Percentiles rank a stretch among this genome's conserved stretches.
phyloP scores from a whole-genome alignment of 1,140 invertebrate species.

The Subanguina moxae region DNA sequence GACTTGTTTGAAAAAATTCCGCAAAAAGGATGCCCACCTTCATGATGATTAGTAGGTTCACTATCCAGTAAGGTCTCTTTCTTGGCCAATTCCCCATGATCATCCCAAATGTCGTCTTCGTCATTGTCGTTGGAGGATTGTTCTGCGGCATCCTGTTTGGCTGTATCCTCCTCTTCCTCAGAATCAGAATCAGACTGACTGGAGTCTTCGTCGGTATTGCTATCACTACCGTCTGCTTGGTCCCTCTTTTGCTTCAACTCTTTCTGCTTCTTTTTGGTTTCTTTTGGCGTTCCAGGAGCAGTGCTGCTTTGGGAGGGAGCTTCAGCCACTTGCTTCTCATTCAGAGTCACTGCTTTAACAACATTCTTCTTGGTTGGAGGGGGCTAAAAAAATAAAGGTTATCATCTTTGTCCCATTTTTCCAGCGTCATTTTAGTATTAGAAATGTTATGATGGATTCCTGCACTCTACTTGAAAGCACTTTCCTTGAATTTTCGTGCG shows the following conservation, averaged over 20 bases:
- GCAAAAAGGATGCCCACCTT: slow-evolving; percentile 45
- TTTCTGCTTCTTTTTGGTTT: slow-evolving; percentile 50
- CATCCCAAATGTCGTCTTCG: slow-evolving; percentile 38
- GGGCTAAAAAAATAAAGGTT: background rate
- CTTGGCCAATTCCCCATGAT: slow-evolving; percentile 35
- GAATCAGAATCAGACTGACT: slow-evolving; percentile 14
- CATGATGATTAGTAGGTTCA: slow-evolving; percentile 71
- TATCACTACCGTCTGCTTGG: slow-evolving; percentile 63
- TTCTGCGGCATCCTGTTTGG: slow-evolving; percentile 21
- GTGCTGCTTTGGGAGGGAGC: slow-evolving; percentile 5
- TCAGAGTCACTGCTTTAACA: slow-evolving; percentile 59
- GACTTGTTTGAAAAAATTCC: too few species aligned
- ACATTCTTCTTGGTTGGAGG: slow-evolving; percentile 15
- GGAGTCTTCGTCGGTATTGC: slow-evolving; percentile 31
- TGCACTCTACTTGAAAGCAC: too few species aligned
- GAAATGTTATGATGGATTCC: too few species aligned
- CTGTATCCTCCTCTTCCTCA: slow-evolving; percentile 34
- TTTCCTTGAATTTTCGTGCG: too few species aligned
- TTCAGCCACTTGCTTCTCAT: slow-evolving; percentile 8
- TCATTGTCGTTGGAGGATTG: slow-evolving; percentile 31
- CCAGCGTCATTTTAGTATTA: too few species aligned
- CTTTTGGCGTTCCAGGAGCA: slow-evolving; percentile 15
- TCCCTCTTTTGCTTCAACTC: slow-evolving; percentile 61
- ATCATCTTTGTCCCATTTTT: too few species aligned
- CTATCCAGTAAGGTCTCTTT: slow-evolving; percentile 62